Evolutionary conservation across 2,113 vertebrate genomes (phyloP), one percentile per base, ranked within the genome.

Genomic region (Australoheros scitulus): DNA sequence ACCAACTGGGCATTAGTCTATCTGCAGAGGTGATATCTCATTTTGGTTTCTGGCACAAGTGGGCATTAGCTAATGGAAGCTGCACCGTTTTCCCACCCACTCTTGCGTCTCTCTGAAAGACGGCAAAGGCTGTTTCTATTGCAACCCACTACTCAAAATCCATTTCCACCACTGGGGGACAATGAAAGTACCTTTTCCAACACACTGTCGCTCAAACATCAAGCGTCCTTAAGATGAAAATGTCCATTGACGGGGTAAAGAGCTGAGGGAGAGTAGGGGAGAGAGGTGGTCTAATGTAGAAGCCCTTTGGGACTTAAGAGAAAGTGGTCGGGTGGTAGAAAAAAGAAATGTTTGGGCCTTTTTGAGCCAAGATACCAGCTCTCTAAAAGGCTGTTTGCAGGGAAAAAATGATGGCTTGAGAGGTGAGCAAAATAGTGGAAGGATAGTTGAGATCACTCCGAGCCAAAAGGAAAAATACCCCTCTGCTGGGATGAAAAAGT

Each of bases 331-430:
- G 55, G 52, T 83, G 77, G 96, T 87, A 93, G 95, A 95, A 92
- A 95, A 96, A 70, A 77, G 77, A 97, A 96, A 97, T 95, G 95
- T 96, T 96, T 96, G 96, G 95, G 95, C 94, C 96, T 96, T 97
- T 90, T 96, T 95, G 91, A 81, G 79, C 64, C 65, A 86, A 97
- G 95, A 95, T 96, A 96, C 94, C 92, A 94, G 96, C 96, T 97
- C 96, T 97, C 94, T 95, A 96, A 96, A 96, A 96, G 95, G 78
- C 70, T 87, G 80, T 84, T 85, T 81, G 59, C 26, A 50, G 20
- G 93, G 93, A 93, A 87, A 92, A 94, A 32, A 94, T 96, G 95
- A 97, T 96, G 96, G 96, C 96, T 97, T 96, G 95, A 97, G 95
- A 97, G 96, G 95, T 93, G 74, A 82, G 79, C 41, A 52, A 84